Percentiles rank a stretch among this genome's conserved stretches.
These are phyloP conservation scores for Elephantulus edwardii DNA, from an alignment of 2,113 vertebrate genomes.

Conservation along the genomic window DNA sequence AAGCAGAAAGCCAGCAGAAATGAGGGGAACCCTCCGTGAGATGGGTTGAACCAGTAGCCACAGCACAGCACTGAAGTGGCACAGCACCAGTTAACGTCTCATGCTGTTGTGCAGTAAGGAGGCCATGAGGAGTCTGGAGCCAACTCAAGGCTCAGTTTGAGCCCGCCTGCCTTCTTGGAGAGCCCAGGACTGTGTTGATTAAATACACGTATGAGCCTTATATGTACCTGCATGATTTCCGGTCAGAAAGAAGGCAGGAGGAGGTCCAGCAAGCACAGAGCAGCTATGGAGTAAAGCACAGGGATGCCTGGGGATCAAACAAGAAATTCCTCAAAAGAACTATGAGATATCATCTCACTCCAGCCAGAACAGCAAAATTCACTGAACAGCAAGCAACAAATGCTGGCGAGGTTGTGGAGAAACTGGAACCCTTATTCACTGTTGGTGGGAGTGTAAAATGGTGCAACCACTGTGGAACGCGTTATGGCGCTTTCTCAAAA, in stretches of 20 bases:
- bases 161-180: not conserved
- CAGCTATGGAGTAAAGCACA: not conserved
- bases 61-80: not conserved
- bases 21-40: not conserved
- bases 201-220: not conserved
- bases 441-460: too few species aligned
- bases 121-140: not conserved
- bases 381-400: too few species aligned
- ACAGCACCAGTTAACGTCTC: too few species aligned
- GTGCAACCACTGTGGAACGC: too few species aligned
- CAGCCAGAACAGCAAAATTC: too few species aligned
- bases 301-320: not conserved
- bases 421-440: too few species aligned
- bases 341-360: too few species aligned
- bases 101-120: not conserved
- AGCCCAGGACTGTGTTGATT: not conserved
- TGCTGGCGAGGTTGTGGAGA: too few species aligned
- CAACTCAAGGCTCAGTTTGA: not conserved
- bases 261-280: not conserved
- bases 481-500: too few species aligned
- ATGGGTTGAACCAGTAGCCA: not conserved
- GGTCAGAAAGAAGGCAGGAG: not conserved
- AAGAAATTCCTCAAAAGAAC: too few species aligned
- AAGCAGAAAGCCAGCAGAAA: not conserved
- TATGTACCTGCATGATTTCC: not conserved